Evolutionary conservation across 2,888 invertebrate species (phyloP).

Genomic region (Phalera bucephala): DNA sequence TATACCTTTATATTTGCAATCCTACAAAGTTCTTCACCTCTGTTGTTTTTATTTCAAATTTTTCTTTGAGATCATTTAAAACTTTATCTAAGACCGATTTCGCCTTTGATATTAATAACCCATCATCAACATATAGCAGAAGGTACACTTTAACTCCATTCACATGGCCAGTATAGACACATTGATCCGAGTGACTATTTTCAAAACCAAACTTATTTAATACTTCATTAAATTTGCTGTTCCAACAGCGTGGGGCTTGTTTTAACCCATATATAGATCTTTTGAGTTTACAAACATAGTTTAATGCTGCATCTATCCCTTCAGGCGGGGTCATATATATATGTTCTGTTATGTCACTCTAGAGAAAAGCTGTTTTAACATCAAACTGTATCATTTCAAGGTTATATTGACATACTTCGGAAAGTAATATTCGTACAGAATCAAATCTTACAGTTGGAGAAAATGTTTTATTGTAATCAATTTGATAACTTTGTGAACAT

Average conservation of each 20-base stretch:
- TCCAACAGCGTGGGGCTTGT: conserved; percentile 26
- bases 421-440: conserved; percentile 20
- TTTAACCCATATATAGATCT: conserved; percentile 20
- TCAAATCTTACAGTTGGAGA: conserved; percentile 28
- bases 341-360: conserved; percentile 20
- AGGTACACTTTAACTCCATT: background rate
- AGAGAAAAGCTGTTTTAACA: conserved; percentile 25
- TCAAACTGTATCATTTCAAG: conserved; percentile 23
- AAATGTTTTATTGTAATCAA: conserved; percentile 25
- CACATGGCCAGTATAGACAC: conserved; percentile 11
- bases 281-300: conserved; percentile 20
- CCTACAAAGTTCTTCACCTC: no score
- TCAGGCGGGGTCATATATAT: conserved; percentile 21
- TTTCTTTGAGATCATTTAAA: background rate
- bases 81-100: background rate
- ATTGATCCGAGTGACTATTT: conserved; percentile 17
- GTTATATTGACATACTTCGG: conserved; percentile 16
- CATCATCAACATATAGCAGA: background rate
- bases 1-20: no score
- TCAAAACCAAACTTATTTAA: conserved; percentile 1
- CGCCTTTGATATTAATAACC: background rate
- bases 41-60: background rate
- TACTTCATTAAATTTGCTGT: conserved; percentile 12
- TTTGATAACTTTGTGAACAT: conserved; percentile 9
- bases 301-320: conserved; percentile 11